phyloP scores from a whole-genome alignment of 2,113 vertebrate species.

The Ramphastos sulfuratus region DNA sequence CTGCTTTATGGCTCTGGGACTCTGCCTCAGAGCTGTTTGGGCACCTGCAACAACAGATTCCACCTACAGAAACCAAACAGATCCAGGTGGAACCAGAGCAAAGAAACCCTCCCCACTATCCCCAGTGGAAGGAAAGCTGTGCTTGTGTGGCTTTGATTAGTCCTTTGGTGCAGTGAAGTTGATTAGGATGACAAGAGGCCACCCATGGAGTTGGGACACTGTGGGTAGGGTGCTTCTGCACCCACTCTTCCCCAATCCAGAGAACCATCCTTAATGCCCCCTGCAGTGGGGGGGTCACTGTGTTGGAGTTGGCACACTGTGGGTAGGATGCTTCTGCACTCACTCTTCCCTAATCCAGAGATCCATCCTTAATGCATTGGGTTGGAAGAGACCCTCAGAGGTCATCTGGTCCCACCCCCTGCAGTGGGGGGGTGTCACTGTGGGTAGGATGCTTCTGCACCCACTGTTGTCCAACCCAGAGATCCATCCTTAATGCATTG shows the following conservation, averaged over 20 bases:
- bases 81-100: background rate
- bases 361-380: background rate
- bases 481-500: no score
- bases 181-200: background rate
- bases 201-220: fast-evolving
- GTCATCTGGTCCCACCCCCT: no score
- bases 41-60: background rate
- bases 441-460: no score
- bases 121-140: background rate
- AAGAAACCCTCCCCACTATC: background rate
- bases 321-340: background rate
- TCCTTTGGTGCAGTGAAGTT: background rate
- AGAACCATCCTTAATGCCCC: background rate
- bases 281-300: no score
- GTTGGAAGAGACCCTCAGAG: no score
- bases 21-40: background rate
- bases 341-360: background rate
- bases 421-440: no score
- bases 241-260: background rate
- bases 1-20: background rate
- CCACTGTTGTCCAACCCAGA: no score
- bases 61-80: background rate
- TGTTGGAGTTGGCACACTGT: no score
- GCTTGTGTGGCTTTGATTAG: background rate
- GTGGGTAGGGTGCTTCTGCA: background rate